phyloP scores from a whole-genome alignment of 2,113 vertebrate genomes.

The Saccopteryx bilineata region DNA sequence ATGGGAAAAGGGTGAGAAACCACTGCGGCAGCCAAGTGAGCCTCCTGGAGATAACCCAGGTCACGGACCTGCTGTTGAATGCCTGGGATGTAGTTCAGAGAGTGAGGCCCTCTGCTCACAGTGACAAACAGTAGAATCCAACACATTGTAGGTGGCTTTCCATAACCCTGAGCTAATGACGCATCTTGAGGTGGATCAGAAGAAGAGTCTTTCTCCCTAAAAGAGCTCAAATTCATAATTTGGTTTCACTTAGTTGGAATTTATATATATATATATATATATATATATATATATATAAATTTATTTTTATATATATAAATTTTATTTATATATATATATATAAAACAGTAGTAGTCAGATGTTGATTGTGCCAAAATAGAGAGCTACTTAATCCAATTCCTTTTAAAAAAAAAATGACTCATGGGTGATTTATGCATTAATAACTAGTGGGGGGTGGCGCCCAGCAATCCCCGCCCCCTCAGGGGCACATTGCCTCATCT shows the following conservation, averaged over 20 bases:
- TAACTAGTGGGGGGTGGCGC: background rate
- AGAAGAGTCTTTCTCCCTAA: background rate
- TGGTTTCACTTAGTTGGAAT: background rate
- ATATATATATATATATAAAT: too few species aligned
- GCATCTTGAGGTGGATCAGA: background rate
- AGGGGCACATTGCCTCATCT: background rate
- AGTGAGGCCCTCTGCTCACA: background rate
- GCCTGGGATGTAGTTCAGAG: background rate
- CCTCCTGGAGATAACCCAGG: too few species aligned
- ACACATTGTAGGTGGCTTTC: background rate
- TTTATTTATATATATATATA: too few species aligned
- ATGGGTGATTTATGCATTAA: background rate
- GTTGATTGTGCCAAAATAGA: background rate
- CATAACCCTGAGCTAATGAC: background rate
- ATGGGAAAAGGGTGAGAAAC: background rate
- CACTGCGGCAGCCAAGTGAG: background rate
- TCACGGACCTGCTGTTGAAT: background rate
- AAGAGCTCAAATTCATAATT: background rate
- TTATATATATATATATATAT: background rate
- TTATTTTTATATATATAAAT: too few species aligned
- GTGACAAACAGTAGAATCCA: background rate
- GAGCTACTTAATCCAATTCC: background rate
- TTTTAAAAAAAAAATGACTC: background rate
- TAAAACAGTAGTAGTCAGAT: background rate
- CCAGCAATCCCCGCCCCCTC: background rate